phyloP scores from a whole-genome alignment of 2,113 vertebrate species.

The Malurus melanocephalus region DNA sequence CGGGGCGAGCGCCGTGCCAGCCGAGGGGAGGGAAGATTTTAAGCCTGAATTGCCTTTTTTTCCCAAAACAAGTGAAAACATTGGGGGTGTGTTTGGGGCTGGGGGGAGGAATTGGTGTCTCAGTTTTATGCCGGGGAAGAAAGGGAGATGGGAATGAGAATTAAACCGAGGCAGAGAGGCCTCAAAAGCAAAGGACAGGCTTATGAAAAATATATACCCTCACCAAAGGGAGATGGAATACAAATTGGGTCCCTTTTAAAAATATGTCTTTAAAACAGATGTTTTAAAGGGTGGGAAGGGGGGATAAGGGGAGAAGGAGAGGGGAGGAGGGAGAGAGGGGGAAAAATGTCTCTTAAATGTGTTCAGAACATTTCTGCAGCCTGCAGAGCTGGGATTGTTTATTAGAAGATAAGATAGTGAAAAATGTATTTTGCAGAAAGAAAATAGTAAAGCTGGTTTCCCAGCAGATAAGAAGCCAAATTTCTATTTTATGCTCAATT shows the following conservation, averaged over 20 bases:
- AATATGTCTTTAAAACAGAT: constrained; percentile 67
- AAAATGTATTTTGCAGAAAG: constrained; percentile 83
- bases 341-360: constrained; percentile 71
- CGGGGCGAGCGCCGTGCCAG: neutral
- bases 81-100: neutral
- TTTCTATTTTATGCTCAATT: constrained; percentile 85
- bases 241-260: constrained; percentile 67
- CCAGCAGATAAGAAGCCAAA: constrained; percentile 79
- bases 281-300: constrained; percentile 46
- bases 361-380: constrained; percentile 69
- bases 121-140: neutral
- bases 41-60: constrained; percentile 32
- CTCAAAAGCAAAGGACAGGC: constrained; percentile 41
- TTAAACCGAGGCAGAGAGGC: constrained; percentile 5
- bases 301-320: neutral
- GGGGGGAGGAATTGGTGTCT: neutral
- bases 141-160: constrained; percentile 15
- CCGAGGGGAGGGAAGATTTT: neutral
- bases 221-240: constrained; percentile 67
- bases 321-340: neutral
- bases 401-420: constrained; percentile 85
- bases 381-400: constrained; percentile 79
- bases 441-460: constrained; percentile 81
- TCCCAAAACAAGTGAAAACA: constrained; percentile 24
- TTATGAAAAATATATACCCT: constrained; percentile 68